These are phyloP conservation scores for Vidua macroura DNA, from an alignment of 2,113 vertebrate genomes.

Conservation along the genomic window DNA sequence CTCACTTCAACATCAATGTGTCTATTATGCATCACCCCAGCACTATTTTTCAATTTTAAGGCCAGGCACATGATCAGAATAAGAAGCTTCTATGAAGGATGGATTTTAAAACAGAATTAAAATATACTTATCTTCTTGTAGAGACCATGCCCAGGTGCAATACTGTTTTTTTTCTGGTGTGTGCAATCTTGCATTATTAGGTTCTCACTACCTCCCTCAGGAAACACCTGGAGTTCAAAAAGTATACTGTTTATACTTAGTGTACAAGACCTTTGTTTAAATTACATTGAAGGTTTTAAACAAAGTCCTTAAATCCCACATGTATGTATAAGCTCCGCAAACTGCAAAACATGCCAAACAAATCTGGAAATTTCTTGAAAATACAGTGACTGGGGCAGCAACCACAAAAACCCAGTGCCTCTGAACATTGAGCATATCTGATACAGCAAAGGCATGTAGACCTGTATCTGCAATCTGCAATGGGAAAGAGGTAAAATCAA, in stretches of 20 bases:
- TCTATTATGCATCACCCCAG: not conserved
- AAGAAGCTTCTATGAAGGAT: not conserved
- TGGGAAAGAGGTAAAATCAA: not conserved
- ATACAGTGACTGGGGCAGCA: not conserved
- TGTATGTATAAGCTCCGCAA: not conserved
- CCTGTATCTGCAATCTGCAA: not conserved
- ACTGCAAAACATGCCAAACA: not conserved
- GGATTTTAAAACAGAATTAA: not conserved
- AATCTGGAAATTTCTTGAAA: not conserved
- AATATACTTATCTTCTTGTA: not conserved
- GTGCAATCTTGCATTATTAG: not conserved
- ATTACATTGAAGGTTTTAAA: not conserved
- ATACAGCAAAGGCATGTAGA: not conserved
- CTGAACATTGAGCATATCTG: not conserved
- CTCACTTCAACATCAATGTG: not conserved
- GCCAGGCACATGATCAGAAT: not conserved
- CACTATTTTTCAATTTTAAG: not conserved
- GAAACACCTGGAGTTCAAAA: not conserved
- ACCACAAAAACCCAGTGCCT: not conserved
- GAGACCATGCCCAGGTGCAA: not conserved
- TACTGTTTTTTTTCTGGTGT: not conserved
- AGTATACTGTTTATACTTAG: not conserved
- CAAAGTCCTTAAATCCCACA: not conserved
- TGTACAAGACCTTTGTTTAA: not conserved
- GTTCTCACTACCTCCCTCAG: not conserved